These are phyloP conservation scores for Pseudonaja textilis DNA, from an alignment of 2,113 vertebrate genomes.

Conservation along the genomic window DNA sequence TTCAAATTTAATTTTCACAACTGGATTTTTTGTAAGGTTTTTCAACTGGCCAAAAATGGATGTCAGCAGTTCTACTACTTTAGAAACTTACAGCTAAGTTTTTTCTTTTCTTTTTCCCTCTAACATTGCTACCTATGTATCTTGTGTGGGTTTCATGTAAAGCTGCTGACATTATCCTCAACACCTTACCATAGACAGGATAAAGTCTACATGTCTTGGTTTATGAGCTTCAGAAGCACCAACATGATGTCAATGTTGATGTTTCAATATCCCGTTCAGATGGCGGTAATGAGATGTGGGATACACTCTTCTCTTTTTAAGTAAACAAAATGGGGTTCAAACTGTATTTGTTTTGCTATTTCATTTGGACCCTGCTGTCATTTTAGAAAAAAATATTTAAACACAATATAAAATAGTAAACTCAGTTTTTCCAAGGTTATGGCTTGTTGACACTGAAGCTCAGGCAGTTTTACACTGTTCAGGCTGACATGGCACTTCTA, in stretches of 20 bases:
- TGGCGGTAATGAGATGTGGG: neutral
- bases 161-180: neutral
- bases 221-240: neutral
- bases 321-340: constrained; percentile 33
- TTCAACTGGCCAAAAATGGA: neutral
- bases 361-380: constrained; percentile 51
- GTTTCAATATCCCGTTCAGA: constrained; percentile 16
- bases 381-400: constrained; percentile 59
- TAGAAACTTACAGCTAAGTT: neutral
- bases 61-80: neutral
- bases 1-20: neutral
- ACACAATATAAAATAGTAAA: constrained; percentile 64
- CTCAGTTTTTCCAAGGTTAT: constrained; percentile 57
- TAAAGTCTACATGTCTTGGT: neutral
- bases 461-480: constrained; percentile 56
- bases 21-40: neutral
- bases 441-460: constrained; percentile 70
- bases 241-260: constrained; percentile 9
- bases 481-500: constrained; percentile 62
- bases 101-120: neutral
- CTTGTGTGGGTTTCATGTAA: neutral
- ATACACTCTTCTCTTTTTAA: constrained; percentile 26
- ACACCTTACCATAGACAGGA: neutral
- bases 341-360: constrained; percentile 63
- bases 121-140: neutral